Percentiles rank a stretch among this genome's conserved stretches.
These are phyloP conservation scores for Sepioteuthis lessoniana DNA, from an alignment of 2,888 invertebrate species.

Conservation along the genomic window DNA sequence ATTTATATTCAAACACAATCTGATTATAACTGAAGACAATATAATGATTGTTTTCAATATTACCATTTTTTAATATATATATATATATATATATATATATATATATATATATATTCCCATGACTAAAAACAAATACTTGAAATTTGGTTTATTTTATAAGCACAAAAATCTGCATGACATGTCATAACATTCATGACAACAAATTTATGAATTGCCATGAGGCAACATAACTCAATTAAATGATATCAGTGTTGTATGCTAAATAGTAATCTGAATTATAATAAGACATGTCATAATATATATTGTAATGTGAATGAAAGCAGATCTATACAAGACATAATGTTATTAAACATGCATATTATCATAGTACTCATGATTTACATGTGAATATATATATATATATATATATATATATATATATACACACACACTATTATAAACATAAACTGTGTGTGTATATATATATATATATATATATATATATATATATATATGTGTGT, in stretches of 20 bases:
- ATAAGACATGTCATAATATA: neutral
- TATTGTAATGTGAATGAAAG: neutral
- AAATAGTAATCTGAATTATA: no score
- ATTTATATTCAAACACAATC: neutral
- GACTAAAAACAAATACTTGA: neutral
- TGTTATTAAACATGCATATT: neutral
- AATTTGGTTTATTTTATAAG: neutral
- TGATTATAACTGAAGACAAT: neutral
- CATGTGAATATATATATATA: neutral
- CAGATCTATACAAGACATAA: neutral
- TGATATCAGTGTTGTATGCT: neutral
- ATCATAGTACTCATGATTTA: neutral
- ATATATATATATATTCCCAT: neutral
- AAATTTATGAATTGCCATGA: neutral
- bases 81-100: conserved; percentile 34
- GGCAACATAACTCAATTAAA: neutral
- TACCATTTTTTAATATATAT: neutral
- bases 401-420: neutral
- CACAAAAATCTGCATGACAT: neutral
- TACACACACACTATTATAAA: neutral
- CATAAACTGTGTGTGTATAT: no score
- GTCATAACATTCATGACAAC: neutral
- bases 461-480: neutral
- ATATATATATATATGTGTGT: no score
- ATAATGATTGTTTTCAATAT: neutral